Conservation (phyloP, 2,797 vertebrate genomes). For the Notoglanidium macrostoma region DNA sequence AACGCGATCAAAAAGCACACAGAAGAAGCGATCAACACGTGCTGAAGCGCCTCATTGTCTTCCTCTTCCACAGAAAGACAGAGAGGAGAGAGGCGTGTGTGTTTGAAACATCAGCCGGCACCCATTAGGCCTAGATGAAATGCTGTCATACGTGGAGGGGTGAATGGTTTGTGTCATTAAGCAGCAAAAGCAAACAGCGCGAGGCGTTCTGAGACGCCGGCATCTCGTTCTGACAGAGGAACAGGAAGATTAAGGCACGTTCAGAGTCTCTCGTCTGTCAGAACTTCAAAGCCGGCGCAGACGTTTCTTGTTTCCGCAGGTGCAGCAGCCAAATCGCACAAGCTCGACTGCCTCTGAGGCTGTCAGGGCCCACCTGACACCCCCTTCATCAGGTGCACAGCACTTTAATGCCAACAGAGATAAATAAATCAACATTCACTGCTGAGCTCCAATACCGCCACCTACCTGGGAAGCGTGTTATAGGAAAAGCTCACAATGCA, state of each 20-base stretch:
- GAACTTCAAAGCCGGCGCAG: constrained; percentile 80
- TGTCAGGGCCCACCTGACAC: constrained; percentile 79
- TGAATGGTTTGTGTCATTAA: constrained; percentile 84
- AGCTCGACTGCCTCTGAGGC: constrained; percentile 76
- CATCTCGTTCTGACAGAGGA: constrained; percentile 63
- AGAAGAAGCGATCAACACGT: constrained; percentile 66
- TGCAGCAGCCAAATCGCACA: constrained; percentile 77
- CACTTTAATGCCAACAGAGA: constrained; percentile 75
- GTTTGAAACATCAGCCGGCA: constrained; percentile 76
- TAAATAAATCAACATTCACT: constrained; percentile 77
- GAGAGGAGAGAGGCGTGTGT: constrained; percentile 36
- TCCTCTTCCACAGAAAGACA: constrained; percentile 41
- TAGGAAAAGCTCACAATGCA: constrained; percentile 61
- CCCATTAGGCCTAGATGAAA: constrained; percentile 78
- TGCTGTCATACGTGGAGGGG: constrained; percentile 73
- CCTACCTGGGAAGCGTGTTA: constrained; percentile 64
- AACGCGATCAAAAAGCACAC: constrained; percentile 77
- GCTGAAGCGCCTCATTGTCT: constrained; percentile 59
- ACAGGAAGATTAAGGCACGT: constrained; percentile 82
- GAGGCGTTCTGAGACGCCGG: constrained; percentile 67
- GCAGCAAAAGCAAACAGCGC: constrained; percentile 77
- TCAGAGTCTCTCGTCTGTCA: constrained; percentile 80
- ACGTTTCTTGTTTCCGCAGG: constrained; percentile 75
- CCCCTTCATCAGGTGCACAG: constrained; percentile 78
- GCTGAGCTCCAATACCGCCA: constrained; percentile 68